These are phyloP conservation scores for Serinus canaria DNA, from an alignment of 2,113 vertebrate species.

Conservation along the genomic window DNA sequence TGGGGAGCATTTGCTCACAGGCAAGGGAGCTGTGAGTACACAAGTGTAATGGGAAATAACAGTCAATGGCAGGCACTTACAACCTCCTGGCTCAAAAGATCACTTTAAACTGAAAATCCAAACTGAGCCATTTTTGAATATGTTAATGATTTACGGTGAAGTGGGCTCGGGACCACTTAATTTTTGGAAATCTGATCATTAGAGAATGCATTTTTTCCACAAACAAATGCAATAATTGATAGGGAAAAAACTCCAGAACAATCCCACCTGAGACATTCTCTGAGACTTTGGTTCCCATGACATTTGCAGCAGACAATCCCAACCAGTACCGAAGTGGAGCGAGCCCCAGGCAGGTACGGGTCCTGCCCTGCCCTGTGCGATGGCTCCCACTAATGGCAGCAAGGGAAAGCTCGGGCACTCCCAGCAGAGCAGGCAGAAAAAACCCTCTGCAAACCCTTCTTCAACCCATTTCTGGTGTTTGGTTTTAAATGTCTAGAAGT, in stretches of 20 bases:
- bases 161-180: background rate
- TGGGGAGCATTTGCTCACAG: background rate
- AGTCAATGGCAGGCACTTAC: background rate
- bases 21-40: background rate
- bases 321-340: fast-evolving
- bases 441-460: background rate
- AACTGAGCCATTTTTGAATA: background rate
- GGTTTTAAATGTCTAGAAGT: background rate
- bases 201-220: background rate
- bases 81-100: background rate
- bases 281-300: background rate
- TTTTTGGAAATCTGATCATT: background rate
- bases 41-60: background rate
- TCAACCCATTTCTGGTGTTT: background rate
- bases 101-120: background rate
- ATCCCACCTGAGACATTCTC: background rate
- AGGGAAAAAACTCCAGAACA: fast-evolving
- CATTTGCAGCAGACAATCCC: background rate
- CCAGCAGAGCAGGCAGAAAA: background rate
- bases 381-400: conserved; percentile 60
- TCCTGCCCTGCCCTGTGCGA: conserved; percentile 38
- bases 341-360: background rate
- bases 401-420: background rate
- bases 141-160: background rate
- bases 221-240: background rate